Conservation (phyloP, 2,888 invertebrate genomes). For the Drosophila fungiperda region DNA sequence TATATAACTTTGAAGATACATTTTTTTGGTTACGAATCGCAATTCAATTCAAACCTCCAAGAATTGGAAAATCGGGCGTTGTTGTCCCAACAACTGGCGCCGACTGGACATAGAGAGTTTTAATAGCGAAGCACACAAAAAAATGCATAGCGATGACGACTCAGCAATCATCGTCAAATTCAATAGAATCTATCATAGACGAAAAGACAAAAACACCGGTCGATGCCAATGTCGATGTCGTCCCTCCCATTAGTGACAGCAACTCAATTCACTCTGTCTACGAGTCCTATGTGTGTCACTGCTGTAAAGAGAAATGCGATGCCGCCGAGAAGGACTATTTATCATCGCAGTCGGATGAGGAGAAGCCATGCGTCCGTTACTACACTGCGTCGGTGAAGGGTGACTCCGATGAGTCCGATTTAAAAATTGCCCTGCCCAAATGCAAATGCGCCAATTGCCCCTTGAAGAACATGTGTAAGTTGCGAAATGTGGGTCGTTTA, state of each 20-base stretch:
- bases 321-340: conserved; percentile 43
- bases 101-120: conserved; percentile 47
- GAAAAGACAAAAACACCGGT: neutral
- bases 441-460: conserved; percentile 83
- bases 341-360: conserved; percentile 39
- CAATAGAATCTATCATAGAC: neutral
- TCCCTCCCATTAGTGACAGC: neutral
- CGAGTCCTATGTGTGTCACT: conserved; percentile 59
- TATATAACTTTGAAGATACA: neutral
- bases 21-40: conserved; percentile 6
- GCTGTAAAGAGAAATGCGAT: conserved; percentile 52
- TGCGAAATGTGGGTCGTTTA: conserved; percentile 36
- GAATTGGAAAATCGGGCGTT: conserved; percentile 39
- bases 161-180: neutral
- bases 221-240: neutral
- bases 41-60: conserved; percentile 12
- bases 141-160: conserved; percentile 38
- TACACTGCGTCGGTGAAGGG: conserved; percentile 37
- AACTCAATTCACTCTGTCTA: conserved; percentile 38
- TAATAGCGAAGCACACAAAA: neutral
- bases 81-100: conserved; percentile 22
- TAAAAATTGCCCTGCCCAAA: conserved; percentile 58
- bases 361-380: conserved; percentile 47
- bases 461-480: conserved; percentile 82
- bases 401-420: conserved; percentile 42